These are phyloP conservation scores for Cloeon dipterum DNA, from an alignment of 2,888 invertebrate genomes.

Conservation along the genomic window DNA sequence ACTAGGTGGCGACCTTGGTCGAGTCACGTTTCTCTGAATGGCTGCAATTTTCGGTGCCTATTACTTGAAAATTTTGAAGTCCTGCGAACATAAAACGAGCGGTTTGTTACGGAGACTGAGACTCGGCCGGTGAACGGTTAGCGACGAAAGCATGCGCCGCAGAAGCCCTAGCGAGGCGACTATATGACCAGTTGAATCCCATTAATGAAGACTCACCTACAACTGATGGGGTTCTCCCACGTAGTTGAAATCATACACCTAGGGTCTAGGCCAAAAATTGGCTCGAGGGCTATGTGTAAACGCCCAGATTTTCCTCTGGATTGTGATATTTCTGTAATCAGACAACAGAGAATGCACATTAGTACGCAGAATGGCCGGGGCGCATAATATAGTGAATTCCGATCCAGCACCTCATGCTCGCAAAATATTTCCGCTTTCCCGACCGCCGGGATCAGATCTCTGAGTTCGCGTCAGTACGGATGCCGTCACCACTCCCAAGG, in stretches of 20 bases:
- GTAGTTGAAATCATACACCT: constrained; percentile 81
- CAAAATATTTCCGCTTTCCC: no score
- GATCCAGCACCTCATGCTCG: no score
- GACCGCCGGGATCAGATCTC: no score
- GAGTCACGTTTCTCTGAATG: constrained; percentile 94
- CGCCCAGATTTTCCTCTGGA: constrained; percentile 66
- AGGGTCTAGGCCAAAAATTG: constrained; percentile 40
- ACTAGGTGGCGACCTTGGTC: neutral
- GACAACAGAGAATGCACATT: constrained; percentile 7
- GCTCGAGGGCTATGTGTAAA: constrained; percentile 33
- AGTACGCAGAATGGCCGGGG: no score
- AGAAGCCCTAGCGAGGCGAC: neutral
- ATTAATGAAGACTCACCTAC: constrained; percentile 50
- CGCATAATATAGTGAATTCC: no score
- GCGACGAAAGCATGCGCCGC: neutral
- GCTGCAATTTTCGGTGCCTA: constrained; percentile 91
- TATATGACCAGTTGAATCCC: no score
- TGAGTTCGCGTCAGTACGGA: no score
- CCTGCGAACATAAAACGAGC: constrained; percentile 29
- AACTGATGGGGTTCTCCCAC: constrained; percentile 50
- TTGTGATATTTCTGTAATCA: constrained; percentile 74
- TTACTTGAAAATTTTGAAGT: constrained; percentile 91
- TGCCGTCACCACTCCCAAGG: no score
- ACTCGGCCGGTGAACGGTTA: no score
- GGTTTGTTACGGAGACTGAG: no score